These are phyloP conservation scores for Tor tambroides DNA, from an alignment of 2,113 vertebrate species.

Conservation along the genomic window DNA sequence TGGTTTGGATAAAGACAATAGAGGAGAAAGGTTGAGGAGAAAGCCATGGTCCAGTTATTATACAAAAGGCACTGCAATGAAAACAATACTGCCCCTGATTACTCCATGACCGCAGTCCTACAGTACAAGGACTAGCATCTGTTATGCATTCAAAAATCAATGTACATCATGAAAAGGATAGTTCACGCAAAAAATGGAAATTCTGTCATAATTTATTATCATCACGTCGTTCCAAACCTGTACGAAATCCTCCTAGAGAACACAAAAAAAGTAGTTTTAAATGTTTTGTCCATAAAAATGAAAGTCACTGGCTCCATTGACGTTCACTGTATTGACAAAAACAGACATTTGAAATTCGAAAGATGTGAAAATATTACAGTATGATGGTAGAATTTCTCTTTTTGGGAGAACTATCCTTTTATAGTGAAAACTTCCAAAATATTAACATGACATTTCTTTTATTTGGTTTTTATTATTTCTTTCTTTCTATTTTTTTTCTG, in stretches of 20 bases:
- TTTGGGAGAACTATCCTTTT: neutral
- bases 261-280: too few species aligned
- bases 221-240: neutral
- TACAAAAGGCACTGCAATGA: neutral
- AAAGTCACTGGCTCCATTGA: neutral
- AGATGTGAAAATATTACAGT: too few species aligned
- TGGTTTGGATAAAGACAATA: conserved; percentile 30
- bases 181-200: too few species aligned
- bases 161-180: neutral
- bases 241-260: too few species aligned
- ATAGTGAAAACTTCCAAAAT: neutral
- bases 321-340: neutral
- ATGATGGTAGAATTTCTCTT: neutral
- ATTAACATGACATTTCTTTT: too few species aligned
- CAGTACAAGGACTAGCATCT: neutral
- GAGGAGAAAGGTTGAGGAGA: neutral
- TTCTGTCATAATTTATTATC: neutral
- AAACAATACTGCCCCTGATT: neutral
- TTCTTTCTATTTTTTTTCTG: too few species aligned
- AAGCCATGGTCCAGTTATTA: conserved; percentile 1
- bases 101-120: neutral
- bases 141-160: neutral
- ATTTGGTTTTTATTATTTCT: too few species aligned
- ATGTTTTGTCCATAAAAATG: neutral
- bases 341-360: too few species aligned